phyloP scores from a whole-genome alignment of 2,113 vertebrate species.

The Myanophis thanlyinensis region DNA sequence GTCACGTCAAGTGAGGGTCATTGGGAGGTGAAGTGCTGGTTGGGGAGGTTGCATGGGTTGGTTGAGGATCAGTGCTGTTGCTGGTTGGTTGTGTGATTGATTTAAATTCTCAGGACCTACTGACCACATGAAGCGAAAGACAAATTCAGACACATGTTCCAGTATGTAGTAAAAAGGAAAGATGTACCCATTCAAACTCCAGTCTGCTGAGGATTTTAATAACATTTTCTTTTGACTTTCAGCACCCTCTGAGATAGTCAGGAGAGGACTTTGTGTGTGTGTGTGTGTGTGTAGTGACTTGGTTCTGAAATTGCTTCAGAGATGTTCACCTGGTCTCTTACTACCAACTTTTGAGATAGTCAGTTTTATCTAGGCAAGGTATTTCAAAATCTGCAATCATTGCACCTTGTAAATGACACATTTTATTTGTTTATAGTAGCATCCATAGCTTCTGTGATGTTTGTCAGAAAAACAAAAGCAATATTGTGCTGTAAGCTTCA shows the following conservation, averaged over 20 bases:
- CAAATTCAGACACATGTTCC: not conserved
- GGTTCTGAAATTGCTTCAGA: not conserved
- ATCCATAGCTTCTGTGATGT: not conserved
- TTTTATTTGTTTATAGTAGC: not conserved
- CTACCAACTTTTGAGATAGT: not conserved
- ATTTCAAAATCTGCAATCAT: not conserved
- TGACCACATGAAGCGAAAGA: not conserved
- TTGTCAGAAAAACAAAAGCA: not conserved
- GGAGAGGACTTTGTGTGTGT: no score
- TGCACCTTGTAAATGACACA: not conserved
- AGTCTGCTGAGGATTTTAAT: not conserved
- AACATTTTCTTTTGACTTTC: not conserved
- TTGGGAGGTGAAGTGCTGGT: no score
- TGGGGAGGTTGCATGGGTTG: no score
- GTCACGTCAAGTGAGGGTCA: no score
- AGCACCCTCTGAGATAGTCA: not conserved
- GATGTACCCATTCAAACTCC: not conserved
- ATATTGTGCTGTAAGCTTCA: not conserved
- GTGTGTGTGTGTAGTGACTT: not conserved
- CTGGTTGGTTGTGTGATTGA: no score
- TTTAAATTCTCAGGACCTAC: no score
- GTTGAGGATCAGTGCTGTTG: no score
- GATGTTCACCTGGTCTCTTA: not conserved
- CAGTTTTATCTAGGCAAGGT: not conserved
- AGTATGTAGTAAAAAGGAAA: not conserved